Percentiles rank a stretch among this genome's conserved stretches.
Evolutionary conservation across 2,888 invertebrate species (phyloP).

Genomic region (Athalia cordata): DNA sequence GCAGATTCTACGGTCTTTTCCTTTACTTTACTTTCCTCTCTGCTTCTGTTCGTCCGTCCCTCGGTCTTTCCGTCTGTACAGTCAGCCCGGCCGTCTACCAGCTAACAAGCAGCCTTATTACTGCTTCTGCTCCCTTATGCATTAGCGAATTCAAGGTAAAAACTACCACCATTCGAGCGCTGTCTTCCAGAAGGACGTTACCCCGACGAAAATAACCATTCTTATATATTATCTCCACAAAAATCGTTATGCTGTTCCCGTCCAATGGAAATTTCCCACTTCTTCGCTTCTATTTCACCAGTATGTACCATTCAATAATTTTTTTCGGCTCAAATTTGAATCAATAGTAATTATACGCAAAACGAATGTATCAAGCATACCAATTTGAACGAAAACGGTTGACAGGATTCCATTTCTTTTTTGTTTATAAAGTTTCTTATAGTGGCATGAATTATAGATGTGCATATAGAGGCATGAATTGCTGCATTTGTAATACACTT

Average conservation of each 20-base stretch:
- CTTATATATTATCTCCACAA: neutral
- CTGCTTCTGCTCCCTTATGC: conserved; percentile 44
- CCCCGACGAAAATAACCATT: conserved; percentile 23
- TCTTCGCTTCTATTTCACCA: neutral
- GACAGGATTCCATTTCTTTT: too few species aligned
- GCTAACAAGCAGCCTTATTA: conserved; percentile 45
- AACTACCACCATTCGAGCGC: conserved; percentile 30
- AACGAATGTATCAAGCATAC: too few species aligned
- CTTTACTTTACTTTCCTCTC: conserved; percentile 1
- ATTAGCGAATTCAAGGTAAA: conserved; percentile 43
- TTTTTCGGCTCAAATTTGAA: neutral
- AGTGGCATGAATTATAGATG: too few species aligned
- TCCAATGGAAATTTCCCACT: neutral
- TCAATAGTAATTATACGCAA: too few species aligned
- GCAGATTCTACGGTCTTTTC: conserved; percentile 27
- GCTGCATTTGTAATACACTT: too few species aligned
- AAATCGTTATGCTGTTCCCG: neutral
- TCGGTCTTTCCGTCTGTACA: conserved; percentile 16
- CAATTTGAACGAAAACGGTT: too few species aligned
- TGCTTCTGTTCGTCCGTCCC: conserved; percentile 3
- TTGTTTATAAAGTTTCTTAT: too few species aligned
- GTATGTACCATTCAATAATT: neutral
- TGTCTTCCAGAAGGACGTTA: conserved; percentile 28
- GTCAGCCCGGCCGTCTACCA: conserved; percentile 31
- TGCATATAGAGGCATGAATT: too few species aligned